Conservation (phyloP, 23 tunicate species). For the Clavelina lepadiformis region DNA sequence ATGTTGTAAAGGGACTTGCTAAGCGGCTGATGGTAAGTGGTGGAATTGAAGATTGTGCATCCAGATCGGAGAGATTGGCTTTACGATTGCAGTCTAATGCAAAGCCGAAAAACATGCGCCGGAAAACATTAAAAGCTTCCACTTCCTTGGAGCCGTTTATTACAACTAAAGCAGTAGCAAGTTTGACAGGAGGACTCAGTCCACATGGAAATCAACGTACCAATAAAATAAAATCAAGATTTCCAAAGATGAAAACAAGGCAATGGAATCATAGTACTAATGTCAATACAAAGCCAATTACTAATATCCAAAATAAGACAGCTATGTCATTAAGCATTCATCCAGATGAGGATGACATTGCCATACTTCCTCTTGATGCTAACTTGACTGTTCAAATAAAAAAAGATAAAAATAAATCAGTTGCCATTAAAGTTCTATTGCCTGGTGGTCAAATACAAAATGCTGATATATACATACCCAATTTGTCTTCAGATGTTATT, state of each 20-base stretch:
- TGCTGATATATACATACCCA: not conserved
- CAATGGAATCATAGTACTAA: slow-evolving; percentile 75
- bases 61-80: slow-evolving; percentile 38
- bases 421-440: not conserved
- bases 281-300: slow-evolving; percentile 34
- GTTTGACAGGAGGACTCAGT: not conserved
- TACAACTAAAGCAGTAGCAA: too few species aligned
- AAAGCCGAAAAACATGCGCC: not conserved
- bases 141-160: not conserved
- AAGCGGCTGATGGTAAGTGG: slow-evolving; percentile 53
- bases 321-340: slow-evolving; percentile 27
- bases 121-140: not conserved
- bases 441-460: slow-evolving; percentile 1
- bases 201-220: not conserved
- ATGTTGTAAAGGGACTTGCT: slow-evolving; percentile 24
- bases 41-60: slow-evolving; percentile 55
- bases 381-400: not conserved
- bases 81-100: not conserved
- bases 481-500: slow-evolving; percentile 1
- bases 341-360: slow-evolving; percentile 22
- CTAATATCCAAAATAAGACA: slow-evolving; percentile 27
- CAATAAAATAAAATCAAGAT: not conserved
- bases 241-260: not conserved
- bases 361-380: slow-evolving; percentile 14
- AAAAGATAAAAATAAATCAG: not conserved